These are phyloP conservation scores for Pelmatolapia mariae DNA, from an alignment of 2,113 vertebrate species.

Conservation along the genomic window DNA sequence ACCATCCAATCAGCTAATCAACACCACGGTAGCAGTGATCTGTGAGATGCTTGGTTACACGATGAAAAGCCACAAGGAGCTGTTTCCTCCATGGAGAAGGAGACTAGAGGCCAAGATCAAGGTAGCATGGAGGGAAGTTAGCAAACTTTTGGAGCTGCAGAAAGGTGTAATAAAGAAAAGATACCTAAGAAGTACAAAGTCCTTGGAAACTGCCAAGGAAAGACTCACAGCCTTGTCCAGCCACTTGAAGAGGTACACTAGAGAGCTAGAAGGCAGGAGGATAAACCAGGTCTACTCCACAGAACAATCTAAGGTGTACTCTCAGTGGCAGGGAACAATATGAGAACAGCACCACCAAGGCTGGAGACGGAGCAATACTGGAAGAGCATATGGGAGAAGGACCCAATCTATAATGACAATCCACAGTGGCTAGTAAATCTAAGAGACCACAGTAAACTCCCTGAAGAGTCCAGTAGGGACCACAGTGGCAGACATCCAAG, in stretches of 20 bases:
- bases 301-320: accelerated
- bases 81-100: not conserved
- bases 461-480: not conserved
- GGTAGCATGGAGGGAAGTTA: not conserved
- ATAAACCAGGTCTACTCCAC: not conserved
- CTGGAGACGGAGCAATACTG: not conserved
- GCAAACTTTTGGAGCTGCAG: not conserved
- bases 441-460: not conserved
- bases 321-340: not conserved
- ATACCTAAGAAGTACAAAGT: not conserved
- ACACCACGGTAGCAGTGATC: not conserved
- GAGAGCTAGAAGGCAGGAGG: not conserved
- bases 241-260: not conserved
- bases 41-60: not conserved
- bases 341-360: not conserved
- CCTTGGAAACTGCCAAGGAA: not conserved
- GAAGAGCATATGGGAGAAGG: not conserved
- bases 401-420: not conserved
- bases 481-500: not conserved
- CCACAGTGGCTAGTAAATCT: not conserved
- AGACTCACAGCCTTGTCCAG: not conserved
- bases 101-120: accelerated
- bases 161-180: not conserved
- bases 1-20: not conserved
- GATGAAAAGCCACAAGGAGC: not conserved